These are phyloP conservation scores for Zonotrichia albicollis DNA, from an alignment of 2,797 vertebrate genomes.

Conservation along the genomic window DNA sequence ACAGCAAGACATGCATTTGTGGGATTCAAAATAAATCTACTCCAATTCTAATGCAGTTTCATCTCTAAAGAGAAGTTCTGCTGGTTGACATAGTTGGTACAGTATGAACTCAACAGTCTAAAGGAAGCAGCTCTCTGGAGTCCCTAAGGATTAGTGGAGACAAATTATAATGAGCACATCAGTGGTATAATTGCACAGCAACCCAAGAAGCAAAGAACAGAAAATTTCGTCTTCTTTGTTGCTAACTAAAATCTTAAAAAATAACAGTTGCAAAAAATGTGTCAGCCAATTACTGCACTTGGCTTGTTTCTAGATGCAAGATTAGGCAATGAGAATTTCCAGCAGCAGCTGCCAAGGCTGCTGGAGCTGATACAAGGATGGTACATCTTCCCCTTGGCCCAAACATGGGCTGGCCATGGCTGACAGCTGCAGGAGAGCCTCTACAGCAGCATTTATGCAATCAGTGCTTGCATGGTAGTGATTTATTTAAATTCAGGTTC, in stretches of 20 bases:
- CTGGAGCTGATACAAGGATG: background rate
- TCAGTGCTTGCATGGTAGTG: background rate
- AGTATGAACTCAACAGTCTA: background rate
- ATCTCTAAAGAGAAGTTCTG: background rate
- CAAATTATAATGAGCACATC: slow-evolving; percentile 12
- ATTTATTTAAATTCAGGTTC: background rate
- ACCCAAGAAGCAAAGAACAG: background rate
- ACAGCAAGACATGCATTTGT: background rate
- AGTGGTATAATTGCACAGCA: background rate
- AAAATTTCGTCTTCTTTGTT: background rate
- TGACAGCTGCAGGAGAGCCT: background rate
- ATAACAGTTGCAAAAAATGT: background rate
- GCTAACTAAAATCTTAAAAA: slow-evolving; percentile 27
- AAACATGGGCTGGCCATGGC: fast-evolving
- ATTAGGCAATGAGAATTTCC: background rate
- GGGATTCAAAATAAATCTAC: background rate
- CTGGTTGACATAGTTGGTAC: background rate
- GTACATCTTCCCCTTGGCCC: background rate
- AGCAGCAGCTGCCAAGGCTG: background rate
- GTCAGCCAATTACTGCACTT: background rate
- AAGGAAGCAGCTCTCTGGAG: background rate
- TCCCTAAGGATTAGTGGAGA: slow-evolving; percentile 31
- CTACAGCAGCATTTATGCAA: background rate
- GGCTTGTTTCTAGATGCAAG: background rate
- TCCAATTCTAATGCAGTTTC: background rate